Base-by-base conservation (phyloP, 2,113 vertebrate genomes). In the Narcine bancroftii region DNA sequence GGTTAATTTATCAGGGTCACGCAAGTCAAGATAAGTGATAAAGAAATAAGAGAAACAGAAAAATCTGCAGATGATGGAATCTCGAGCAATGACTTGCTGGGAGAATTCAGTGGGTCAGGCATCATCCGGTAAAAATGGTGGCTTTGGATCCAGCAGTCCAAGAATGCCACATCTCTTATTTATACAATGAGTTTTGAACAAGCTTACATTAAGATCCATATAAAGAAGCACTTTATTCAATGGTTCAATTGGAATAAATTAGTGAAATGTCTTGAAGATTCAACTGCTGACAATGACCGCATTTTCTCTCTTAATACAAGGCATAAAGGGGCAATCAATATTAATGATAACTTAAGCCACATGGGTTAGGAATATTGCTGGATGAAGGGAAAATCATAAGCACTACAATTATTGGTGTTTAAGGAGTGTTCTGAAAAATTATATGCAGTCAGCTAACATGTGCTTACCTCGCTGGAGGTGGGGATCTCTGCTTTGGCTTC, bases 401-500 rank as follows among this genome's bases (percentile, higher is more conserved):
- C 53, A 36, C 56, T 17, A 39, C 19, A 24, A 56, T 19, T 4
- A 85, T 21, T 33, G 36, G 56, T 36, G 53, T 29, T 0, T 56
- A 85, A 56, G n/a, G 3, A 56, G 0, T 85, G 50, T 11, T 53
- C 3, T 36, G 13, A 36, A 42, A 92, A 72, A 13, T 50, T 26
- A 72, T 0, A 0, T 65, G 72, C 29, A 29, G 39, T 39, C 33
- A 45, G 50, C 9, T 36, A 3, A 36, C 65, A 92, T 77, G 24
- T 42, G 93, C 96, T 95, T 93, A 99, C 98, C 97, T 97, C 0
- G 97, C 96, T 0, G 97, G 97, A 93, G 97, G 94, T 0, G 98
- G 98, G 0, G 98, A 98, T 1, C 97, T 97, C 0, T 97, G 96
- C 93, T 98, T 98, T 0, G 96, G 93, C 92, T 97, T 97, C 17